Percentiles rank a stretch among this genome's conserved stretches.
Evolutionary conservation across 2,797 vertebrate species (phyloP).

Genomic region (Varecia variegata): DNA sequence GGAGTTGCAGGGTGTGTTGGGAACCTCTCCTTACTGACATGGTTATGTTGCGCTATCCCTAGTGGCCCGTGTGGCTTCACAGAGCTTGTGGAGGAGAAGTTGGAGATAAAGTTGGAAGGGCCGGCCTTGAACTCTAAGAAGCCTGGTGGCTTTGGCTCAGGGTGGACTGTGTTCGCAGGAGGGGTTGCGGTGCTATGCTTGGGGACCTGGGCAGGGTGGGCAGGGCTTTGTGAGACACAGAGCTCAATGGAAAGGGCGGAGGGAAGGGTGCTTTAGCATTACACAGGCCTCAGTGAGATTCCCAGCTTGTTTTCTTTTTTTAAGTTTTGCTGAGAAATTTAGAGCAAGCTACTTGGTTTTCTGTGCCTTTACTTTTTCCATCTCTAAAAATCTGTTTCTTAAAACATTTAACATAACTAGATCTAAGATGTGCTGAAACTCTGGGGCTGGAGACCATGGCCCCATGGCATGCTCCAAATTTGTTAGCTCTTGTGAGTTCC

Average conservation of each 20-base stretch:
- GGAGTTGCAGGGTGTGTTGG: neutral
- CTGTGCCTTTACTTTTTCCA: neutral
- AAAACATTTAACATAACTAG: neutral
- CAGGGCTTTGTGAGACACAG: neutral
- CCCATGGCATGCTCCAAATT: neutral
- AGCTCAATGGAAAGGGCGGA: neutral
- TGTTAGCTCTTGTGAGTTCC: neutral
- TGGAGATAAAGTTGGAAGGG: neutral
- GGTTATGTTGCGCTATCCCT: neutral
- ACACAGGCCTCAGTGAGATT: neutral
- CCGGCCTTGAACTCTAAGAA: neutral
- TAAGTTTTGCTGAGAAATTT: neutral
- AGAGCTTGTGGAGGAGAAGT: neutral
- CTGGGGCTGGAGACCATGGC: neutral
- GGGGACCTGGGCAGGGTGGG: neutral
- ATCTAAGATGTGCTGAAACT: neutral
- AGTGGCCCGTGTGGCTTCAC: neutral
- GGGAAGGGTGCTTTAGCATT: neutral
- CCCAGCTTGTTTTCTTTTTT: neutral
- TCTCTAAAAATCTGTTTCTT: conserved; percentile 21
- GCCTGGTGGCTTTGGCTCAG: neutral
- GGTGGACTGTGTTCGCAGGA: neutral
- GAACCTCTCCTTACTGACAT: neutral
- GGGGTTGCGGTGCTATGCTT: neutral
- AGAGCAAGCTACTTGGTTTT: neutral